Conservation (phyloP, 2,888 invertebrate species). For the Heliconius sara region DNA sequence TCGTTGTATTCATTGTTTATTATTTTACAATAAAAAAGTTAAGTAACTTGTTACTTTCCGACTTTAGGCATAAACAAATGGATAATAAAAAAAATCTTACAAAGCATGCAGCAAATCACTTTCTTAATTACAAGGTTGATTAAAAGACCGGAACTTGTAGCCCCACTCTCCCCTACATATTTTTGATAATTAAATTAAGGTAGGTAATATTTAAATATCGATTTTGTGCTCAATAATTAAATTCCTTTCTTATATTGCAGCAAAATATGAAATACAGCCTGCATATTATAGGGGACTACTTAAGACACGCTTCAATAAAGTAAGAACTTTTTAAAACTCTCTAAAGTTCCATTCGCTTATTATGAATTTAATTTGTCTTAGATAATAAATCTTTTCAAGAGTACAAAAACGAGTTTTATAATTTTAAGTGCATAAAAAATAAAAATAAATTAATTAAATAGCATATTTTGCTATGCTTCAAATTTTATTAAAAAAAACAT, state of each 20-base stretch:
- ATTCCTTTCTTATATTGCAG: neutral
- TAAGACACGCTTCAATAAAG: constrained; percentile 18
- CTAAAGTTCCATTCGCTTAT: neutral
- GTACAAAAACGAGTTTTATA: neutral
- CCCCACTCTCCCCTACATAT: no score
- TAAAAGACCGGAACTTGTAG: no score
- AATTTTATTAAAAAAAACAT: no score
- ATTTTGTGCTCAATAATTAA: neutral
- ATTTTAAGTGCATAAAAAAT: neutral
- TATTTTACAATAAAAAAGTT: no score
- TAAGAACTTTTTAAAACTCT: constrained; percentile 17
- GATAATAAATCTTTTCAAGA: constrained; percentile 3
- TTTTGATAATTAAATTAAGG: neutral
- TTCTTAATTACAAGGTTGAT: no score
- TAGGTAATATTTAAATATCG: neutral
- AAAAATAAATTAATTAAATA: no score
- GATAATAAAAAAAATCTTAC: no score
- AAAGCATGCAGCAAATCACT: no score
- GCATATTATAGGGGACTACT: constrained; percentile 6
- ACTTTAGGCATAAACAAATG: no score
- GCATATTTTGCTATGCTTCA: no score
- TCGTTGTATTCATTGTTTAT: no score
- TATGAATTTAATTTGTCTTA: constrained; percentile 17
- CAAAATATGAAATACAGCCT: constrained; percentile 18
- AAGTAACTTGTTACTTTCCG: no score